Base-by-base conservation (phyloP, 2,113 vertebrate species). In the Perognathus longimembris region DNA sequence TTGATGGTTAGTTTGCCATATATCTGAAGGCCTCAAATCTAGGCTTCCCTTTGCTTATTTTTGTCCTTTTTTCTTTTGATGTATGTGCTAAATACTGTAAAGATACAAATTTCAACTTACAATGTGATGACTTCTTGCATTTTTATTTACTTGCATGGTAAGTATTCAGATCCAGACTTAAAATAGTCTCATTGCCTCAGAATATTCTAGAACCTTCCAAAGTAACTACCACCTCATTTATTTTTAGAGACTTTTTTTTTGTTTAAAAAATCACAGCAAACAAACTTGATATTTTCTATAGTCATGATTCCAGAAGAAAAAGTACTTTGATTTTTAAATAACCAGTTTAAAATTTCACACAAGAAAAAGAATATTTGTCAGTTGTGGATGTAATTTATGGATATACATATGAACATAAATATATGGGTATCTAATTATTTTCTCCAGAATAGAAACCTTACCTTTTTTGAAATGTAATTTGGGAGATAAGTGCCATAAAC, bases 271-370 rank as follows among this genome's bases (percentile, higher is more conserved):
- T n/a, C 22, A 17, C 10, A 24, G 45, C 1, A 36, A 71, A 66
- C 45, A 32, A 75, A 26, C 7, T 67, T 75, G 42, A 21, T 59
- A 61, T 93, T 96, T 94, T 82, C 18, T 64, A 90, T 42, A 69
- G 36, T 90, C 24, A 77, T 93, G 57, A 4, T 24, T 1, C 59
- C 40, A 73, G 12, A 40, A 42, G 12, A 28, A 59, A 18, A 61
- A 12, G 7, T 21, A 11, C 12, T 61, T 85, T 40, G 5, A 42
- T 15, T 20, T 59, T 59, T 59, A 59, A 59, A 59, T 17, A 59
- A 3, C 57, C 15, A 20, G 20, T 17, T 59, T 59, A 22, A 59
- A 59, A 59, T 22, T 59, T 59, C 21, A 59, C 4, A 1, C 57
- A 20, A 22, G 57, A 59, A 59, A 59, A 59, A 59, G 57, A 59